Conservation (phyloP, 2,113 vertebrate species). For the Naja naja region DNA sequence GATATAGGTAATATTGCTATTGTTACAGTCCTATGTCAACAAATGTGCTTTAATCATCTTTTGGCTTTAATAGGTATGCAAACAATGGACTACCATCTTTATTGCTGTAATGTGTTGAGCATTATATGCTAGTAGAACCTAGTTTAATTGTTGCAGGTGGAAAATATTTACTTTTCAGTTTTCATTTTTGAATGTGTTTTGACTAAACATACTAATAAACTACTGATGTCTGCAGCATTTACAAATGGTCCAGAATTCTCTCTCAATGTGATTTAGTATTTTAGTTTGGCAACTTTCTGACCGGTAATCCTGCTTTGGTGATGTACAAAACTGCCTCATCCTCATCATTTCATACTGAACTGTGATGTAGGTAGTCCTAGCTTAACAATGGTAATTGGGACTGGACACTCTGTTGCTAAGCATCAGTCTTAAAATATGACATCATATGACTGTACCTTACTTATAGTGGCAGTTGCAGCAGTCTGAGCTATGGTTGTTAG, state of each 20-base stretch:
- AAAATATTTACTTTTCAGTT: conserved; percentile 77
- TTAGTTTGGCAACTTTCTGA: not conserved
- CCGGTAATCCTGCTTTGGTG: not conserved
- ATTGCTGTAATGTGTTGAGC: conserved; percentile 85
- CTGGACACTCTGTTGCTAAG: not conserved
- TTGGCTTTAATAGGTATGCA: conserved; percentile 78
- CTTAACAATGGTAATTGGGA: not conserved
- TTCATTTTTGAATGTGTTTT: conserved; percentile 94
- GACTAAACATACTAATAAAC: conserved; percentile 98
- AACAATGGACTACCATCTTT: conserved; percentile 82
- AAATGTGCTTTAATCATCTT: conserved; percentile 72
- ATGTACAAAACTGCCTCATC: not conserved
- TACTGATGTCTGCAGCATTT: conserved; percentile 96
- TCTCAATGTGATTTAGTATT: conserved; percentile 48
- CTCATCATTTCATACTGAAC: not conserved
- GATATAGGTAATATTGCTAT: conserved; percentile 77
- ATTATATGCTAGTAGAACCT: conserved; percentile 85
- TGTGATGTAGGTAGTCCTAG: not conserved
- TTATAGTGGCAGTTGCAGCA: not conserved
- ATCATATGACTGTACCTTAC: not conserved
- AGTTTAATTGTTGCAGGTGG: conserved; percentile 86
- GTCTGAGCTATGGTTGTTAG: not conserved
- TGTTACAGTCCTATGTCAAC: conserved; percentile 74
- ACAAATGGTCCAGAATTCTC: conserved; percentile 74
- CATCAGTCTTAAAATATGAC: not conserved